A percentile compares a stretch with the other conserved stretches of the same genome.
phyloP scores from a whole-genome alignment of 1,140 invertebrate genomes.

The Drosophila rhopaloa region DNA sequence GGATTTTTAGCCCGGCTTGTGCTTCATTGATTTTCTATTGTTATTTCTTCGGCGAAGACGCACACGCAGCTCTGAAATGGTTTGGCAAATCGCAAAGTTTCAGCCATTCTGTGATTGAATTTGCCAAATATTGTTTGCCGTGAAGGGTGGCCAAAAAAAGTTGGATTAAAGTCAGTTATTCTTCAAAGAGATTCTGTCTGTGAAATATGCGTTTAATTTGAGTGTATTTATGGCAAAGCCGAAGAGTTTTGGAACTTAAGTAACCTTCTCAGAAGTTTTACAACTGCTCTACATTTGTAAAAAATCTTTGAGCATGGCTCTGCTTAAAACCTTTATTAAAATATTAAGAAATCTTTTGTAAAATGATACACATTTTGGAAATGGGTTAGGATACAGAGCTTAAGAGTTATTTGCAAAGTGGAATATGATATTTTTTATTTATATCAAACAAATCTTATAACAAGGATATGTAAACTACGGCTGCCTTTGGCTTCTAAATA shows the following conservation, averaged over 20 bases:
- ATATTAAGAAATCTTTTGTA: no score
- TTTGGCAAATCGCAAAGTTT: conserved; percentile 45
- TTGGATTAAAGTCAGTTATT: conserved; percentile 19
- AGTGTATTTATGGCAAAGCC: not conserved
- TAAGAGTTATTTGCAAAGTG: no score
- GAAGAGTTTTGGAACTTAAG: not conserved
- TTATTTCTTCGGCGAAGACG: conserved; percentile 23
- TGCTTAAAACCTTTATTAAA: not conserved
- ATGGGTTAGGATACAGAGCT: no score
- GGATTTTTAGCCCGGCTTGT: conserved; percentile 42
- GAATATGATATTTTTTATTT: no score
- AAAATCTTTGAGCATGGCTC: not conserved
- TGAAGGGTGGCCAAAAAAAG: conserved; percentile 7
- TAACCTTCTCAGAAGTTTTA: not conserved
- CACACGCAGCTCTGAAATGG: conserved; percentile 5
- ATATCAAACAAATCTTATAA: no score
- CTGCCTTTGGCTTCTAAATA: no score
- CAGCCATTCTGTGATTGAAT: conserved; percentile 39
- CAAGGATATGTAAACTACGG: no score
- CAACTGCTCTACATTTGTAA: not conserved
- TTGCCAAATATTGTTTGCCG: conserved; percentile 42
- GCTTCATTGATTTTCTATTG: conserved; percentile 68
- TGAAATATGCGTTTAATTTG: conserved; percentile 16
- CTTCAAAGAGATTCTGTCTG: not conserved
- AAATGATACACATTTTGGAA: no score